A percentile compares a stretch with the other conserved stretches of the same genome.
These are phyloP conservation scores for Archegozetes longisetosus DNA, from an alignment of 1,140 invertebrate genomes.

Conservation along the genomic window DNA sequence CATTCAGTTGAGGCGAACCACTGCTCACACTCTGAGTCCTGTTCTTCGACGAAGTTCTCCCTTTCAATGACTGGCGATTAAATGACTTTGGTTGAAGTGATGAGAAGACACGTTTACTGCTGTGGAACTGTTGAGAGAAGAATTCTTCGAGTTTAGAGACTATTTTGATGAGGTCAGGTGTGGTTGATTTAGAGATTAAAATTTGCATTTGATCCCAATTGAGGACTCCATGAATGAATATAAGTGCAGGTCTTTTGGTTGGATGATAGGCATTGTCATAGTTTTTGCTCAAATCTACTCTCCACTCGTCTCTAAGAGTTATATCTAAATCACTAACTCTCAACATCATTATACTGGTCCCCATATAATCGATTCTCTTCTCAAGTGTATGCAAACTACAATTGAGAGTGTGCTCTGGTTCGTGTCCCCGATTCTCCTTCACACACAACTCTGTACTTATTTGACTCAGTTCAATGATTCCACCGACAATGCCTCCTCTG, in stretches of 20 bases:
- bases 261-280: constrained; percentile 22
- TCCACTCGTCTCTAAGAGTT: constrained; percentile 67
- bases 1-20: constrained; percentile 18
- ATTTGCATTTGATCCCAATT: constrained; percentile 89
- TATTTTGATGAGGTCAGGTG: constrained; percentile 89
- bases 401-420: constrained; percentile 75
- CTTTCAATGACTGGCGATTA: background rate
- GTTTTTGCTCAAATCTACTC: constrained; percentile 33
- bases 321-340: constrained; percentile 63
- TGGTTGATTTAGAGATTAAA: constrained; percentile 89
- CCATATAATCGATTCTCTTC: constrained; percentile 87
- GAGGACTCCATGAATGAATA: constrained; percentile 81
- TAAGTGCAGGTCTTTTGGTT: constrained; percentile 52
- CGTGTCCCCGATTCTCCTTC: constrained; percentile 67
- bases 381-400: constrained; percentile 68
- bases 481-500: constrained; percentile 88
- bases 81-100: constrained; percentile 46
- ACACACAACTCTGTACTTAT: constrained; percentile 79
- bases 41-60: background rate
- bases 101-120: constrained; percentile 72
- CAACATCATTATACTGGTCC: constrained; percentile 63
- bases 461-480: constrained; percentile 73
- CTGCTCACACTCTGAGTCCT: constrained; percentile 28
- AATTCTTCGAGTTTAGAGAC: constrained; percentile 91
- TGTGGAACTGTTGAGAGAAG: constrained; percentile 86